Evolutionary conservation across 2,113 vertebrate species (phyloP).

Genomic region (Oncorhynchus kisutch): DNA sequence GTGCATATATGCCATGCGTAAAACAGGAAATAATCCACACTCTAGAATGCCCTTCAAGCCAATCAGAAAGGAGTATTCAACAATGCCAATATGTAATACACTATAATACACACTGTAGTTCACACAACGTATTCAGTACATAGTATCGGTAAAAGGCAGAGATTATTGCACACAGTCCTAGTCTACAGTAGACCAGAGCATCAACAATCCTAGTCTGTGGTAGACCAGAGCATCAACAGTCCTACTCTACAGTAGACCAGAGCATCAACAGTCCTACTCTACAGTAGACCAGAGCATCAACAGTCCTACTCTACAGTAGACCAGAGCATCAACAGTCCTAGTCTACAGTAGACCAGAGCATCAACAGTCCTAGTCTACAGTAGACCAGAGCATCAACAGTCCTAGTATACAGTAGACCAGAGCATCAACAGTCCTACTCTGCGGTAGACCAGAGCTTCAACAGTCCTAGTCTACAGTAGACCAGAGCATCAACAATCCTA

Average conservation of each 20-base stretch:
- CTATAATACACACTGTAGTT: background rate
- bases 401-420: background rate
- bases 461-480: slow-evolving; percentile 23
- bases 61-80: too few relatives aligned
- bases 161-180: background rate
- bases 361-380: background rate
- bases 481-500: background rate
- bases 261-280: slow-evolving; percentile 1
- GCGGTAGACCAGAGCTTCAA: background rate
- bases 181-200: background rate
- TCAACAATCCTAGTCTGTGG: background rate
- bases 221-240: background rate
- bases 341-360: background rate
- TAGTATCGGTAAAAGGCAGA: slow-evolving; percentile 18
- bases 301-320: background rate
- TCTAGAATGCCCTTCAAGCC: too few relatives aligned
- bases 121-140: slow-evolving; percentile 19
- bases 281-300: background rate
- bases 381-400: background rate
- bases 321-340: background rate
- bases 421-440: slow-evolving; percentile 3
- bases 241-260: background rate
- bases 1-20: too few relatives aligned
- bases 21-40: too few relatives aligned
- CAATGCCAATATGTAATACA: too few relatives aligned